Conservation (phyloP, 2,113 vertebrate genomes). For the Prinia subflava region DNA sequence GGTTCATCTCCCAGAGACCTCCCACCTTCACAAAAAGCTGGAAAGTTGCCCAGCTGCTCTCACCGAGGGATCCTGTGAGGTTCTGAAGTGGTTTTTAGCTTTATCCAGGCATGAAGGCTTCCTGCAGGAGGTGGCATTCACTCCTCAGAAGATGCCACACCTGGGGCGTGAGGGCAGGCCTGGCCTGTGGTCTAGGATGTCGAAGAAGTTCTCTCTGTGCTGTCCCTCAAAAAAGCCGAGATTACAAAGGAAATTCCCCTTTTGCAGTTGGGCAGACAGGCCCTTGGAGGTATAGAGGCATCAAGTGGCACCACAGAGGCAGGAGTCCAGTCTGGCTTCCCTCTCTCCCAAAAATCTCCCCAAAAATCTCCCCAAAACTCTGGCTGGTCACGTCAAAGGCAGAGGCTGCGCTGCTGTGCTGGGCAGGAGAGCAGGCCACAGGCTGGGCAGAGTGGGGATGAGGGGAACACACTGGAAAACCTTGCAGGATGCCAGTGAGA, state of each 20-base stretch:
- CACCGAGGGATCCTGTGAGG: neutral
- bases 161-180: neutral
- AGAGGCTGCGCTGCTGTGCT: neutral
- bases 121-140: neutral
- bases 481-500: neutral
- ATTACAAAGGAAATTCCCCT: neutral
- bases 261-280: neutral
- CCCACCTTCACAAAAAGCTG: neutral
- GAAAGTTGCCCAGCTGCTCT: neutral
- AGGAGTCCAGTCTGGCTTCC: neutral
- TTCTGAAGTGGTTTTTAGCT: rapidly evolving
- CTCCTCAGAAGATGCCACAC: neutral
- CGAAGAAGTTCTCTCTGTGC: neutral
- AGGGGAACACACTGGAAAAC: neutral
- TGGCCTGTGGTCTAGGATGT: neutral
- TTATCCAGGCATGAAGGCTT: neutral
- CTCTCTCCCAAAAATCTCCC: neutral
- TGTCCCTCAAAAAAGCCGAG: neutral
- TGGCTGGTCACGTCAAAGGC: neutral
- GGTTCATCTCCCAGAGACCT: neutral
- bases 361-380: neutral
- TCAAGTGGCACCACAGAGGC: too few relatives aligned
- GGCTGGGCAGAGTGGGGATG: neutral
- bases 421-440: neutral
- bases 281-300: neutral